These are phyloP conservation scores for Apis dorsata DNA, from an alignment of 1,140 invertebrate genomes.

Conservation along the genomic window DNA sequence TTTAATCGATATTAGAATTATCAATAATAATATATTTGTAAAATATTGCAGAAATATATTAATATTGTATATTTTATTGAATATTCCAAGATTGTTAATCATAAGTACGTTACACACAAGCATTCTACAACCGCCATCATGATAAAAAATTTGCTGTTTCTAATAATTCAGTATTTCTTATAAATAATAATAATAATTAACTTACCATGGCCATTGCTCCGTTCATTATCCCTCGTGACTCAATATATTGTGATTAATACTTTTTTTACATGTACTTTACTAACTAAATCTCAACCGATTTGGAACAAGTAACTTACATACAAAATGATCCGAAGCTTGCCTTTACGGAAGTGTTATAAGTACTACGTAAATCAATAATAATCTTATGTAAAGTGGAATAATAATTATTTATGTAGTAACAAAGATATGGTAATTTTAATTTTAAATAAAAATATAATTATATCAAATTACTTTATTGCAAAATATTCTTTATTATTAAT, in stretches of 20 bases:
- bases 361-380: background rate
- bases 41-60: background rate
- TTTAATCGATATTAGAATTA: background rate
- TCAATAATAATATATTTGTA: background rate
- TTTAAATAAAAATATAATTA: background rate
- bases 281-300: background rate
- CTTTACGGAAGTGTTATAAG: constrained; percentile 57
- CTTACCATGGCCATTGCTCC: constrained; percentile 76
- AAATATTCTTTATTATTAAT: background rate
- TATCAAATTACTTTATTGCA: background rate
- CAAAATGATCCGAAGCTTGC: constrained; percentile 38
- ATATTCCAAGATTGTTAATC: background rate
- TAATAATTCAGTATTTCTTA: background rate
- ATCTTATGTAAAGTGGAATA: background rate
- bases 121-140: constrained; percentile 65
- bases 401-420: background rate
- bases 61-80: background rate
- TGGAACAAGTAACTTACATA: constrained; percentile 23
- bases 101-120: constrained; percentile 21
- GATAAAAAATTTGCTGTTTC: constrained; percentile 22
- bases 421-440: background rate
- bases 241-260: background rate
- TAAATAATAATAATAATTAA: background rate
- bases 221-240: constrained; percentile 68
- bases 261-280: background rate